A percentile compares a stretch with the other conserved stretches of the same genome.
Conservation (phyloP, 2,113 vertebrate species). For the Hippocampus guttulatus region DNA sequence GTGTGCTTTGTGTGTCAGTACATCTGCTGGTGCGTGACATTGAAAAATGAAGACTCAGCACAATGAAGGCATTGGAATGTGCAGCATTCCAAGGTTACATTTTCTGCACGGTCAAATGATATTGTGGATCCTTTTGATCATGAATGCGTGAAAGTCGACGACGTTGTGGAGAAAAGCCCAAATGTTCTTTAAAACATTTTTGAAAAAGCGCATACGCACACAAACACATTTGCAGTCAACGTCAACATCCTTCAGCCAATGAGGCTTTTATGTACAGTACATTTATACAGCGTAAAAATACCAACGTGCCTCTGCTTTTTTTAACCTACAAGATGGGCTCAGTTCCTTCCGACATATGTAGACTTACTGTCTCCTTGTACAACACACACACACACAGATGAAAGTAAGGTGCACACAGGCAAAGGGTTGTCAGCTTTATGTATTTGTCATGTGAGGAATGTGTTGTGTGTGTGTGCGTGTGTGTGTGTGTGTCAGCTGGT, state of each 20-base stretch:
- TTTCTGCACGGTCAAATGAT: background rate
- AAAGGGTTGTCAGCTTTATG: conserved; percentile 49
- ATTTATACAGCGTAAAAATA: conserved; percentile 10
- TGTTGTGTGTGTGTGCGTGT: background rate
- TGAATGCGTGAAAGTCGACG: background rate
- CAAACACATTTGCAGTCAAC: background rate
- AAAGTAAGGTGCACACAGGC: conserved; percentile 32
- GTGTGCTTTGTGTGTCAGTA: background rate
- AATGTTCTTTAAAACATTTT: background rate
- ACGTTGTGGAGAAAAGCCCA: background rate
- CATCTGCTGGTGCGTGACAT: background rate
- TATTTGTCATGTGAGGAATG: conserved; percentile 63
- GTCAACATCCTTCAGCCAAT: conserved; percentile 19
- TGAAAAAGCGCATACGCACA: background rate
- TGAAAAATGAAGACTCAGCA: background rate
- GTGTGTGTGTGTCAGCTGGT: conserved; percentile 20
- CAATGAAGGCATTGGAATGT: background rate
- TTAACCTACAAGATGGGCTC: conserved; percentile 34
- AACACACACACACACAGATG: conserved; percentile 36
- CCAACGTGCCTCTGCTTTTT: conserved; percentile 11
- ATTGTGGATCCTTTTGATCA: background rate
- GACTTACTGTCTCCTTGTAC: conserved; percentile 49
- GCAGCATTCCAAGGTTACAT: background rate
- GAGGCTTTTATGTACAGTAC: conserved; percentile 27
- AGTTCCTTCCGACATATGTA: conserved; percentile 28